Evolutionary conservation across 2,888 invertebrate species (phyloP).

Genomic region (Sphaeridia pumilis): DNA sequence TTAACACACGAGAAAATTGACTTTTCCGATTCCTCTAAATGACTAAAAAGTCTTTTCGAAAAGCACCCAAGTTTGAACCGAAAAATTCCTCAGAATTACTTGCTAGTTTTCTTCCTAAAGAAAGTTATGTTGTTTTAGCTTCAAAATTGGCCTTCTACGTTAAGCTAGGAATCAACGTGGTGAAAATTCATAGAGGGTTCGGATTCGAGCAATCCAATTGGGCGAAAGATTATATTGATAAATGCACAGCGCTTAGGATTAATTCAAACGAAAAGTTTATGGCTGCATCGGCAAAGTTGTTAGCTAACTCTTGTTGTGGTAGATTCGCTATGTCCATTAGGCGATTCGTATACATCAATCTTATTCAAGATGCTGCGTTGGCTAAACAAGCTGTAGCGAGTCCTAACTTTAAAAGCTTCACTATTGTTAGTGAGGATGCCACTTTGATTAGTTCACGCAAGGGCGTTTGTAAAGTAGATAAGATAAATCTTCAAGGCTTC

Average conservation of each 20-base stretch:
- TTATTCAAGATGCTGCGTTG: background rate
- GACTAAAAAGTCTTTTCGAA: background rate
- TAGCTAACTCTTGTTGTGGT: background rate
- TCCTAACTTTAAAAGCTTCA: background rate
- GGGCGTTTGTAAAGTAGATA: background rate
- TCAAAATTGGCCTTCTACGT: background rate
- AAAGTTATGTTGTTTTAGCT: background rate
- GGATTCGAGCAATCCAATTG: background rate
- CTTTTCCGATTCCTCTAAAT: background rate
- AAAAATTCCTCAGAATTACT: background rate
- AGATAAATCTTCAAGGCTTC: background rate
- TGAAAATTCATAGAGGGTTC: background rate
- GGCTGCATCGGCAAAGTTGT: background rate
- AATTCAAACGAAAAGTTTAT: background rate
- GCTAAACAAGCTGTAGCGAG: background rate
- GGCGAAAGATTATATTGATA: background rate
- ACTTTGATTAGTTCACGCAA: background rate
- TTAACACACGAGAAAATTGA: background rate
- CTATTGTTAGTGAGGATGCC: background rate
- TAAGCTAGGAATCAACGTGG: background rate
- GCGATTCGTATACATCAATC: background rate
- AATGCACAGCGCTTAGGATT: background rate
- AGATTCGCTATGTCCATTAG: background rate
- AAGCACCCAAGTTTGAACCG: background rate
- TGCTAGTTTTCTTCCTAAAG: background rate